Evolutionary conservation across 2,113 vertebrate genomes (phyloP).

Genomic region (Phrynosoma blainvillii): DNA sequence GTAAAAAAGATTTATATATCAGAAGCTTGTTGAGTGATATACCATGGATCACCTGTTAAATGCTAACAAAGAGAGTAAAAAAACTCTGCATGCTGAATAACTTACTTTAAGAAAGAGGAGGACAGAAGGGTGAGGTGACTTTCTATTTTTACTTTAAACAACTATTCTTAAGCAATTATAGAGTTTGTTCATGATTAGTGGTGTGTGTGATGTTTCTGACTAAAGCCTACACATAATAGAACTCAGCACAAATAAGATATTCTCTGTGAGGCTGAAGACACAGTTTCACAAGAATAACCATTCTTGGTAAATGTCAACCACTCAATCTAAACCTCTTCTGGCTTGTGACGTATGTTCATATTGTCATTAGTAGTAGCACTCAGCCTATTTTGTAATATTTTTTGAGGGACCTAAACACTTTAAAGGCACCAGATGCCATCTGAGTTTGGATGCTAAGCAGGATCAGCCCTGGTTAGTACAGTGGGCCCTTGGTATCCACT

Average conservation of each 20-base stretch:
- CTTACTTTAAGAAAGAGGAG: background rate
- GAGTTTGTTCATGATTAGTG: background rate
- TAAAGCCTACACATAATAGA: background rate
- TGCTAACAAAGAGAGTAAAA: background rate
- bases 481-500: no score
- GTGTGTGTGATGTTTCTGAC: background rate
- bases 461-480: no score
- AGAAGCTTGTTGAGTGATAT: background rate
- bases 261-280: no score
- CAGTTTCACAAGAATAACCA: no score
- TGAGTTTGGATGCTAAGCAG: no score
- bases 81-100: background rate
- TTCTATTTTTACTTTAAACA: background rate
- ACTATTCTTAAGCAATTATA: background rate
- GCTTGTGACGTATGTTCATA: background rate
- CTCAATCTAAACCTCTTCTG: no score
- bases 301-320: no score
- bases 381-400: no score
- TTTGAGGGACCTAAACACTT: no score
- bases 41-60: background rate
- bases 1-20: background rate
- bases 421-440: no score
- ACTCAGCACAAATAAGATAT: background rate
- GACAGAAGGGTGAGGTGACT: background rate
- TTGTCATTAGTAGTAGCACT: background rate